Evolutionary conservation across 2,888 invertebrate species (phyloP).

Genomic region (Drosophila emarginata): DNA sequence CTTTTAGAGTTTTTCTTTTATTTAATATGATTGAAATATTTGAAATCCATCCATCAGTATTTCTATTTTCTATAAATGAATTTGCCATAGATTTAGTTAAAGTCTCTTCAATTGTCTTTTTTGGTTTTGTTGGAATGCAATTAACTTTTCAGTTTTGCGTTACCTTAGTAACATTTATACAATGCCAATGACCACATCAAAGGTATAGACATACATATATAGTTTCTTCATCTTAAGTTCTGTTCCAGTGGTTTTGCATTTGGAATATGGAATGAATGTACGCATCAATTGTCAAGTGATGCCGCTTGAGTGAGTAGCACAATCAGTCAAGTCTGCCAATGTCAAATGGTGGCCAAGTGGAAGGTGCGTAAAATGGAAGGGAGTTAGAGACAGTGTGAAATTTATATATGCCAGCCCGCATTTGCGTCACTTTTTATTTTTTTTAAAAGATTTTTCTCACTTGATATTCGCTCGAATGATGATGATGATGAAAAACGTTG

Average conservation of each 20-base stretch:
- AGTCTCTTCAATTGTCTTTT: neutral
- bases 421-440: conserved; percentile 54
- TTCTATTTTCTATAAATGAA: neutral
- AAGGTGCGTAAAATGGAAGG: neutral
- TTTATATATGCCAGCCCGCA: conserved; percentile 48
- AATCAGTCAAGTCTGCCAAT: conserved; percentile 34
- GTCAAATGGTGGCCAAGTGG: neutral
- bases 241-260: conserved; percentile 1
- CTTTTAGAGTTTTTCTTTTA: neutral
- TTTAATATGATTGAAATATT: neutral
- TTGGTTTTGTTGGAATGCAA: neutral
- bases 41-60: neutral
- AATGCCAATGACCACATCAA: conserved; percentile 3
- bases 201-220: neutral
- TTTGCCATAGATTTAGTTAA: neutral
- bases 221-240: neutral
- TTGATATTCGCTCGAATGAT: conserved; percentile 7
- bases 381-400: conserved; percentile 30
- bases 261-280: neutral
- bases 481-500: conserved; percentile 4
- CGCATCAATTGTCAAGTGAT: conserved; percentile 6
- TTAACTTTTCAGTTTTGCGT: neutral
- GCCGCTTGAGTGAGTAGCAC: conserved; percentile 31
- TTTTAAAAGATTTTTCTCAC: conserved; percentile 45
- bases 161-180: neutral